These are phyloP conservation scores for Barnardius zonarius DNA, from an alignment of 2,113 vertebrate genomes.

Conservation along the genomic window DNA sequence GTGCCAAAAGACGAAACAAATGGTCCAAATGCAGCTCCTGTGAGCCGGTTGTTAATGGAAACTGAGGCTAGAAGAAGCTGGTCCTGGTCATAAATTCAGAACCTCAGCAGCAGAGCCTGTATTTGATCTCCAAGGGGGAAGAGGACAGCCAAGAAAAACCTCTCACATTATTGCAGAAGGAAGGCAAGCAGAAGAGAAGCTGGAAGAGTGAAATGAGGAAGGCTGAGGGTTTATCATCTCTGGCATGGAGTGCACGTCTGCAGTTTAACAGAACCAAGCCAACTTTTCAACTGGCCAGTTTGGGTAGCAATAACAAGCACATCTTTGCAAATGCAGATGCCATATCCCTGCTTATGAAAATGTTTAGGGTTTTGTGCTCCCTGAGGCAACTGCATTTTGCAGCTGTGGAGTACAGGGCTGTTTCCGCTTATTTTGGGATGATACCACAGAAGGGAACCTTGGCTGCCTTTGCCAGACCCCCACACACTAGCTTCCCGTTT, in stretches of 20 bases:
- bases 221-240: neutral
- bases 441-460: neutral
- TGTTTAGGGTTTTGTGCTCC: neutral
- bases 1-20: constrained; percentile 18
- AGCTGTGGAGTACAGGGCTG: neutral
- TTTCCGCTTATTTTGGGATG: neutral
- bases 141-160: neutral
- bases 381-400: neutral
- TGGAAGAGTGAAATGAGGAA: neutral
- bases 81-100: constrained; percentile 1
- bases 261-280: neutral
- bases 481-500: neutral
- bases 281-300: neutral
- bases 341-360: neutral
- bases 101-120: neutral
- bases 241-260: neutral
- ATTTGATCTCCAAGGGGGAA: neutral
- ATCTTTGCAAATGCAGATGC: neutral
- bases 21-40: neutral
- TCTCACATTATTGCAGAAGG: neutral
- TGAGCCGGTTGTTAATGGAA: constrained; percentile 9
- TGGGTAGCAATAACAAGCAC: neutral
- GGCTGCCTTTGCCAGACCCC: neutral
- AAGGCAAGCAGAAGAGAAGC: neutral
- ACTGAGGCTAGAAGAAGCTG: constrained; percentile 4